A percentile compares a stretch with the other conserved stretches of the same genome.
Evolutionary conservation across 92 coral and sea anemone species (phyloP).

Genomic region (Meandrina meandrites): DNA sequence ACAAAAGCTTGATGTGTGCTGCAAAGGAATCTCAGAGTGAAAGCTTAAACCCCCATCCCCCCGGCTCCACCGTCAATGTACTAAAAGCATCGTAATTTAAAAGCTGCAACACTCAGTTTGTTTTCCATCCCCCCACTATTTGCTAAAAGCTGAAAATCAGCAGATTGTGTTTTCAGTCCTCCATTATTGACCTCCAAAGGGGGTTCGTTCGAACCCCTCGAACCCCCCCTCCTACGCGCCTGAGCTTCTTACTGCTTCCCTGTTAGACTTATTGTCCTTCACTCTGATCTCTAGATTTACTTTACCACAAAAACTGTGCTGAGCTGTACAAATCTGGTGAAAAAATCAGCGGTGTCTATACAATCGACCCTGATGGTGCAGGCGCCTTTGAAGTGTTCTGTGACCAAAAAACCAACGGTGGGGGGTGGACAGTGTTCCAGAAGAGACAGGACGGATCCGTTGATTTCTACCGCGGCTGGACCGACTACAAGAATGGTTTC

Average conservation of each 20-base stretch:
- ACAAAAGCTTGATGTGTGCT: too few species aligned
- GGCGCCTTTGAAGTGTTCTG: conserved; percentile 72
- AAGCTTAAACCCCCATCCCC: too few species aligned
- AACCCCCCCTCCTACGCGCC: too few species aligned
- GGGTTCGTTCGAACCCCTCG: too few species aligned
- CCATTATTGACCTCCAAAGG: conserved; percentile 41
- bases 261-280: background rate
- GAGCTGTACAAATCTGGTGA: conserved; percentile 59
- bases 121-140: conserved; percentile 46
- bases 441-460: conserved; percentile 67
- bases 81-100: too few species aligned
- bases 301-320: conserved; percentile 53
- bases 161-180: conserved; percentile 43
- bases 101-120: too few species aligned
- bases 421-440: conserved; percentile 87
- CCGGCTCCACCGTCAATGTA: too few species aligned
- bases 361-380: conserved; percentile 66
- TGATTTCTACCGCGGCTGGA: conserved; percentile 57
- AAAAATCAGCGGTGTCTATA: conserved; percentile 55
- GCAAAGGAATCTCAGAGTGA: too few species aligned
- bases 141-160: conserved; percentile 52
- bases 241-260: too few species aligned
- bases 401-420: conserved; percentile 73
- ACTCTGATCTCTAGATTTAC: background rate
- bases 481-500: conserved; percentile 46